A percentile compares a stretch with the other conserved stretches of the same genome.
Evolutionary conservation across 2,113 vertebrate genomes (phyloP).

Genomic region (Thalassoma bifasciatum): DNA sequence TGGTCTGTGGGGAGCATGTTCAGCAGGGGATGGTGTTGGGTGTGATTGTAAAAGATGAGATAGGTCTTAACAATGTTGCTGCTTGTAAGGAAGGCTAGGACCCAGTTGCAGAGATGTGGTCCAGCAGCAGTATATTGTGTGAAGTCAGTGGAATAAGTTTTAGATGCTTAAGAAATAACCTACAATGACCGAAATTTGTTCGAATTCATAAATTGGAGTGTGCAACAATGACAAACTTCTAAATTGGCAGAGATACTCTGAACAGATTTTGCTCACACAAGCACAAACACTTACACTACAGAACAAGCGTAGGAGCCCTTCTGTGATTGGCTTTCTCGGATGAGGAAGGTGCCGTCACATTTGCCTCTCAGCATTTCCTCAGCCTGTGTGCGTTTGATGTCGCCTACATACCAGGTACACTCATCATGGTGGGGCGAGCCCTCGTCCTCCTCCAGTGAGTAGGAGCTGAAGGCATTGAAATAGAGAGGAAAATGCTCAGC

Average conservation of each 20-base stretch:
- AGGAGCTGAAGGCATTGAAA: slow-evolving; percentile 69
- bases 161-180: no score
- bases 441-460: slow-evolving; percentile 95
- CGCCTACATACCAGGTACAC: slow-evolving; percentile 95
- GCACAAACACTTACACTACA: slow-evolving; percentile 89
- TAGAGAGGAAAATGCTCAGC: background rate
- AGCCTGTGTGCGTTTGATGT: slow-evolving; percentile 94
- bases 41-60: no score
- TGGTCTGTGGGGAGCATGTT: no score
- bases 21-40: no score
- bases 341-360: slow-evolving; percentile 95
- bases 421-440: slow-evolving; percentile 93
- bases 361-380: slow-evolving; percentile 94
- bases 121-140: no score
- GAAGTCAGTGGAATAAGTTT: no score
- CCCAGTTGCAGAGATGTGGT: no score
- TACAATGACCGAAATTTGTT: no score
- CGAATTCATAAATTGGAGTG: no score
- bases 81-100: no score
- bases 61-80: no score
- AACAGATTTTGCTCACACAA: background rate
- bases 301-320: slow-evolving; percentile 97
- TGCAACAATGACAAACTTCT: background rate
- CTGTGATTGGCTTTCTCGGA: slow-evolving; percentile 95
- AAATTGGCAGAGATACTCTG: background rate